phyloP scores from a whole-genome alignment of 2,888 invertebrate species.

The Drosophila basisetae region DNA sequence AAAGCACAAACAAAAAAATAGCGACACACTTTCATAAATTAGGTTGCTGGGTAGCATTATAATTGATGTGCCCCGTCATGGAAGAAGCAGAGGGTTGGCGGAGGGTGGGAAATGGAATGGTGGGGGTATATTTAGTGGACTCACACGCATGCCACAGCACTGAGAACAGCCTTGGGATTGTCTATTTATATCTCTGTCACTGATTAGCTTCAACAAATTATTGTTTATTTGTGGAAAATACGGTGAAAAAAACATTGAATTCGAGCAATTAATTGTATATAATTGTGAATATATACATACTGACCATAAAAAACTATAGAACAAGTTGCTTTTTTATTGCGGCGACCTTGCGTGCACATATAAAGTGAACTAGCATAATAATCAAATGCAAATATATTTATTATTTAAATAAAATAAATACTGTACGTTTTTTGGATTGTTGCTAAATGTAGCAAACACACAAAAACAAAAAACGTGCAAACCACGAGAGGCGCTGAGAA shows the following conservation, averaged over 20 bases:
- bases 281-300: neutral
- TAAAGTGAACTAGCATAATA: neutral
- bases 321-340: slow-evolving; percentile 13
- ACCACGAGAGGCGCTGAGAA: slow-evolving; percentile 59
- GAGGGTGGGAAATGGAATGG: neutral
- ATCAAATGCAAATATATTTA: slow-evolving; percentile 1
- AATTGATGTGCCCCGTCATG: slow-evolving; percentile 50
- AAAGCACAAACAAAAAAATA: slow-evolving; percentile 17
- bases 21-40: slow-evolving; percentile 34
- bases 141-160: slow-evolving; percentile 41
- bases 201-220: slow-evolving; percentile 50
- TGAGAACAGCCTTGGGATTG: slow-evolving; percentile 60
- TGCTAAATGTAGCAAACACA: slow-evolving; percentile 32
- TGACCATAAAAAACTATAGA: neutral
- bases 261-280: neutral
- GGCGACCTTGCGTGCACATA: neutral
- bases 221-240: slow-evolving; percentile 43
- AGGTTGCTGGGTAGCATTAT: slow-evolving; percentile 39
- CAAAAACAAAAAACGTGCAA: slow-evolving; percentile 60
- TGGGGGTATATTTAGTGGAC: slow-evolving; percentile 12
- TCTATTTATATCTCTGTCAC: slow-evolving; percentile 47
- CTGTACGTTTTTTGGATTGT: slow-evolving; percentile 5
- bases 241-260: neutral
- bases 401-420: slow-evolving; percentile 6
- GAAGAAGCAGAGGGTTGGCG: neutral